Conservation (phyloP, 2,888 invertebrate species). For the Papilio elwesi region DNA sequence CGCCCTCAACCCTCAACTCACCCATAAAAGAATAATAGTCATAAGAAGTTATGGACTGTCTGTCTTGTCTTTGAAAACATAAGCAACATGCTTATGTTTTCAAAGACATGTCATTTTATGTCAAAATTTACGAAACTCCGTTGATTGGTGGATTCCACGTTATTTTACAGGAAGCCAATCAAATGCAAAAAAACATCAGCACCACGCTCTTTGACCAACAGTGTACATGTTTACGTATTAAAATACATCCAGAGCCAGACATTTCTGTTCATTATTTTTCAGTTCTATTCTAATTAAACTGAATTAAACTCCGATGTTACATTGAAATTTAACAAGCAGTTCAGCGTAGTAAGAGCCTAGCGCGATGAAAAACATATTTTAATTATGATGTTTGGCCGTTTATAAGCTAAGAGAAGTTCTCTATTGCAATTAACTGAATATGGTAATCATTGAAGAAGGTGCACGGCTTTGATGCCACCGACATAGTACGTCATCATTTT, state of each 20-base stretch:
- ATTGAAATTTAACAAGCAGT: constrained; percentile 8
- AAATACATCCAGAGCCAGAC: neutral
- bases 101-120: neutral
- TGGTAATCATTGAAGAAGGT: neutral
- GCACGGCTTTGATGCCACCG: constrained; percentile 14
- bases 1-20: no score
- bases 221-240: neutral
- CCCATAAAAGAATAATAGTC: no score
- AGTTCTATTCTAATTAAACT: neutral
- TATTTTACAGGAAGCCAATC: neutral
- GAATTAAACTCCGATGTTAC: no score
- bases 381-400: neutral
- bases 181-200: neutral
- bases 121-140: neutral
- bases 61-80: neutral
- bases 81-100: no score
- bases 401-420: neutral
- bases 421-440: neutral
- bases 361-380: neutral
- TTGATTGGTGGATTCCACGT: neutral
- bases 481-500: constrained; percentile 37
- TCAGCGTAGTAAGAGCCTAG: neutral
- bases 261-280: neutral
- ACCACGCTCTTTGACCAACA: neutral
- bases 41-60: no score